Base-by-base conservation (phyloP, 2,113 vertebrate species). In the Hippopotamus amphibius region DNA sequence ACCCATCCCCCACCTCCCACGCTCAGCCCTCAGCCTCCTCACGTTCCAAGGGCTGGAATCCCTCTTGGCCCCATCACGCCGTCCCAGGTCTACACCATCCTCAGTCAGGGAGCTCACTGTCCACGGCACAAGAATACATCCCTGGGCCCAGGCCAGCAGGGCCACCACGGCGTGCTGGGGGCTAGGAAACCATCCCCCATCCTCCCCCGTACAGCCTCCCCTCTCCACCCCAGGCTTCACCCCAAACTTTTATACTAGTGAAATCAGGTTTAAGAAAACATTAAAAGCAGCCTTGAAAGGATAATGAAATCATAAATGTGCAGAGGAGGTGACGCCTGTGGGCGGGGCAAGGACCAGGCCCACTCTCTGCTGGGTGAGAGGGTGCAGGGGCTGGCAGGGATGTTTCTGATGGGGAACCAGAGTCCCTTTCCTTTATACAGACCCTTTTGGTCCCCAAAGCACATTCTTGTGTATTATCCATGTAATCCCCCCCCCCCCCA, bases 241-340 rank as follows among this genome's bases (percentile, higher is more conserved):
- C 50, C 59, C 33, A 61, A 69, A 59, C 37, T 41, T 95, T 90
- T 96, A 96, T 71, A 71, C 37, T 63, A 92, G 83, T 81, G 95
- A 97, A 95, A 95, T 96, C 92, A 85, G 46, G 80, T 84, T 86
- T 79, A 76, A 89, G 90, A 76, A 95, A 87, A 88, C 93, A 95
- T 55, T 81, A 96, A 96, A 91, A 24, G 13, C 72, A 71, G 7
- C 17, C 94, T 85, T 93, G 71, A 96, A 96, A 88, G 74, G 24
- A n/a, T 84, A n/a, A 48, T 84, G 83, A 17, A 80, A 88, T 61
- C 50, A 6, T 76, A 94, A 96, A 95, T 7, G 22, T 43, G 26
- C 69, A 76, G 63, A 63, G 81, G 72, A 86, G 57, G 72, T n/a
- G 21, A 92, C 72, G 63, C 28, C 21, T 1, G 0, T 19, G 65